These are phyloP conservation scores for Cynocephalus volans DNA, from an alignment of 2,113 vertebrate species.

Conservation along the genomic window DNA sequence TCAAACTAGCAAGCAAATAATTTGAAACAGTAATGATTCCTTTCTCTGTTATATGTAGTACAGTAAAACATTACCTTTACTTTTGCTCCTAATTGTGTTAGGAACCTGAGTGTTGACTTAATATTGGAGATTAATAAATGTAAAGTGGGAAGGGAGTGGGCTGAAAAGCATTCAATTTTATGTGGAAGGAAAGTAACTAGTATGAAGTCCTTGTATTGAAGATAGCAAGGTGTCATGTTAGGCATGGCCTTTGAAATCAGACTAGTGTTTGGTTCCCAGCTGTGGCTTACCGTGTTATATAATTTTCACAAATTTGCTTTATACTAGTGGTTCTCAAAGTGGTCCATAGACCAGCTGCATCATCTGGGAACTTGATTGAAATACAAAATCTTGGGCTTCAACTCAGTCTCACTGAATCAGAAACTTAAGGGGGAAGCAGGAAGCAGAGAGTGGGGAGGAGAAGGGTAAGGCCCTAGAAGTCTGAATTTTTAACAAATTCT, in stretches of 20 bases:
- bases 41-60: neutral
- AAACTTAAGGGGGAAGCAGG: neutral
- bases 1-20: conserved; percentile 32
- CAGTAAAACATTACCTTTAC: neutral
- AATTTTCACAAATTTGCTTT: conserved; percentile 3
- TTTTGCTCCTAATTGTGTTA: neutral
- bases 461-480: neutral
- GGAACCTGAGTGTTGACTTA: conserved; percentile 35
- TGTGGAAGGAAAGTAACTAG: neutral
- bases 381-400: neutral
- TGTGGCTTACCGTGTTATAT: neutral
- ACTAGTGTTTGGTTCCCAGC: neutral
- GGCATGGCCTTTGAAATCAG: neutral
- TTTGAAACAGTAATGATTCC: neutral
- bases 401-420: neutral
- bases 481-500: neutral
- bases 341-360: neutral
- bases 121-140: neutral
- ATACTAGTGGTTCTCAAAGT: neutral
- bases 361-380: neutral
- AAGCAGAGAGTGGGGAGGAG: no score
- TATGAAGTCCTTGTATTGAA: neutral
- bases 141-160: neutral
- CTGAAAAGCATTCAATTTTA: neutral
- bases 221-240: neutral